Base-by-base conservation (phyloP, 2,113 vertebrate genomes). In the Microtus oregoni region DNA sequence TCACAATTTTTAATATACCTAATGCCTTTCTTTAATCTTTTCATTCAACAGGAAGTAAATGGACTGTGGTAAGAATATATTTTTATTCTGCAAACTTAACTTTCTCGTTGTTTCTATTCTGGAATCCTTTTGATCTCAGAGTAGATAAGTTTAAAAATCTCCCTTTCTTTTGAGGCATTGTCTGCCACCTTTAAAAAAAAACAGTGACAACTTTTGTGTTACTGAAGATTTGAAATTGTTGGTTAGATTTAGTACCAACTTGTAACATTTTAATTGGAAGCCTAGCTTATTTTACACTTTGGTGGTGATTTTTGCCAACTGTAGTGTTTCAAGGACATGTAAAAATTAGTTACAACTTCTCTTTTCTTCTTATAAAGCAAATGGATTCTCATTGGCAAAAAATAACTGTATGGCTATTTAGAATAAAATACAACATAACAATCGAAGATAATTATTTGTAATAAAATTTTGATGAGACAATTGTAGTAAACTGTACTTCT, bases 181-280 rank as follows among this genome's bases (percentile, higher is more conserved):
- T 97, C 97, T 97, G 96, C 90, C 97, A 98, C 97, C 92, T 97
- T 97, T 91, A 52, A 38, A 90, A 96, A 96, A 97, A 95, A 95
- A 92, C 55, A 1, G 72, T 97, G 92, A 94, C 96, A 97, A 97
- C 88, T 97, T 98, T 94, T 95, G 97, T 97, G 97, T 95, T 97
- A 97, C 94, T 96, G 95, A 89, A 94, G 70, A 86, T 96, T 96
- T 97, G 90, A 97, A 77, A 95, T 92, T 94, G 94, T 95, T 97
- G 88, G 92, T 97, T 97, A 96, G 90, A 97, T 97, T 97, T 97
- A 97, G 96, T 96, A 97, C 35, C 68, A 94, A 96, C 95, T 96
- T 97, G 96, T 91, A 96, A 98, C 68, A 97, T 98, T 98, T 98
- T 98, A 97, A 98, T 97, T 97, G 94, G 96, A 94, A 95, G 79